Evolutionary conservation across 2,797 vertebrate species (phyloP).

Genomic region (Merluccius polli): DNA sequence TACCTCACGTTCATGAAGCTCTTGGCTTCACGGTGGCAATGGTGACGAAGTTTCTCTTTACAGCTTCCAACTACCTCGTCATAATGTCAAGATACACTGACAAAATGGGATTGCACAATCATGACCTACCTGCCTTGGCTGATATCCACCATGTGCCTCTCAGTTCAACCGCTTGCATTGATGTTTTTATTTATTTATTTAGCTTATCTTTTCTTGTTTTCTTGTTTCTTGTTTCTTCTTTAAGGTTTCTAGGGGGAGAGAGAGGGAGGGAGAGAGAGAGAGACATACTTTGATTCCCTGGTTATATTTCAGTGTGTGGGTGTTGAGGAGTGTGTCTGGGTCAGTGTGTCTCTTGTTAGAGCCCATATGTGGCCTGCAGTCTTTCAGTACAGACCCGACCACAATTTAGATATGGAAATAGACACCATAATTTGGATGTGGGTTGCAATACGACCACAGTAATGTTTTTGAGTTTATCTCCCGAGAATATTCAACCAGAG

Average conservation of each 20-base stretch:
- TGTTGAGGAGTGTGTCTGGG: constrained; percentile 20
- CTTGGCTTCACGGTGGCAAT: constrained; percentile 1
- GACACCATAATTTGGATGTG: constrained; percentile 49
- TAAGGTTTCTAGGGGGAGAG: not conserved
- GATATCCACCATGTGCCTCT: not conserved
- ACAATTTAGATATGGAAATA: constrained; percentile 57
- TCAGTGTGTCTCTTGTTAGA: constrained; percentile 23
- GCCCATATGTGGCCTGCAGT: constrained; percentile 24
- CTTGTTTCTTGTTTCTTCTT: constrained; percentile 7
- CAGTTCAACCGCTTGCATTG: too few species aligned
- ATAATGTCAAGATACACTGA: not conserved
- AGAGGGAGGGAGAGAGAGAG: constrained; percentile 7
- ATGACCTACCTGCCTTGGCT: not conserved
- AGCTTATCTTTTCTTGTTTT: too few species aligned
- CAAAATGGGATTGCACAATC: too few species aligned
- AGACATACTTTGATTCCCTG: constrained; percentile 15
- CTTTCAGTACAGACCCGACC: constrained; percentile 28
- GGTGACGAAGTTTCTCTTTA: constrained; percentile 31
- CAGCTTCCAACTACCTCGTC: constrained; percentile 36
- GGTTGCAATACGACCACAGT: constrained; percentile 39
- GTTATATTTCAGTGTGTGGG: constrained; percentile 28
- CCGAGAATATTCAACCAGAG: constrained; percentile 34
- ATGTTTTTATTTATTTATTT: not conserved
- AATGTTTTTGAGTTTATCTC: constrained; percentile 23
- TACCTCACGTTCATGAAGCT: constrained; percentile 30